phyloP scores from a whole-genome alignment of 2,888 invertebrate species.

The Molanna angustata region DNA sequence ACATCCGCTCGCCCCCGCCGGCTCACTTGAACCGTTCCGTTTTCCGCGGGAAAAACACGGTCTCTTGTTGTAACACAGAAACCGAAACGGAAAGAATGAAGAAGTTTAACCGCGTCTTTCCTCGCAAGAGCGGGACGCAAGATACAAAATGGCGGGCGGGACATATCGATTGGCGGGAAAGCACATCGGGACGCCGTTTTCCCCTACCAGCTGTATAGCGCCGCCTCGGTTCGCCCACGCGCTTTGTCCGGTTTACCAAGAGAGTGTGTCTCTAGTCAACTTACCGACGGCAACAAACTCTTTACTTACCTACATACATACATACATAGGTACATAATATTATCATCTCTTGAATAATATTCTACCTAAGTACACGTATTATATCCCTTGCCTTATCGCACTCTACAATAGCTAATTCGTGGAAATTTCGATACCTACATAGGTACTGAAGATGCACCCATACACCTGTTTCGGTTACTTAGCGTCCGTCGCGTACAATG shows the following conservation, averaged over 20 bases:
- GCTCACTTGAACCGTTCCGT: conserved; percentile 16
- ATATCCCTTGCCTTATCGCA: too few relatives aligned
- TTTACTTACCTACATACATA: too few relatives aligned
- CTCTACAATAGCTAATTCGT: too few relatives aligned
- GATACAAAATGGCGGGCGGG: conserved; percentile 28
- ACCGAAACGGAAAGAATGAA: conserved; percentile 30
- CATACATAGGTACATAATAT: too few relatives aligned
- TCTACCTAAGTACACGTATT: too few relatives aligned
- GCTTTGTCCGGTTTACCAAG: not conserved
- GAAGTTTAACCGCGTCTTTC: conserved; percentile 28
- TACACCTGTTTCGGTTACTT: too few relatives aligned
- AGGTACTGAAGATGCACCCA: too few relatives aligned
- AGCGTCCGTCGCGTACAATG: too few relatives aligned
- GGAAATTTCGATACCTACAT: too few relatives aligned
- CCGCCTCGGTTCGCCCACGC: not conserved
- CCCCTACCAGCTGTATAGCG: conserved; percentile 5
- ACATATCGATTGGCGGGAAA: conserved; percentile 32
- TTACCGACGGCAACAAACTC: not conserved
- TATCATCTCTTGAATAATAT: too few relatives aligned
- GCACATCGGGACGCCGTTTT: conserved; percentile 14
- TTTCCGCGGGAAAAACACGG: conserved; percentile 21
- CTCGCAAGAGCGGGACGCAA: conserved; percentile 8
- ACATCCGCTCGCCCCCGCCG: conserved; percentile 17
- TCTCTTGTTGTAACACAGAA: conserved; percentile 24
- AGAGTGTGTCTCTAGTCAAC: not conserved